Base-by-base conservation (phyloP, 2,113 vertebrate species). In the Mystacornis crossleyi region DNA sequence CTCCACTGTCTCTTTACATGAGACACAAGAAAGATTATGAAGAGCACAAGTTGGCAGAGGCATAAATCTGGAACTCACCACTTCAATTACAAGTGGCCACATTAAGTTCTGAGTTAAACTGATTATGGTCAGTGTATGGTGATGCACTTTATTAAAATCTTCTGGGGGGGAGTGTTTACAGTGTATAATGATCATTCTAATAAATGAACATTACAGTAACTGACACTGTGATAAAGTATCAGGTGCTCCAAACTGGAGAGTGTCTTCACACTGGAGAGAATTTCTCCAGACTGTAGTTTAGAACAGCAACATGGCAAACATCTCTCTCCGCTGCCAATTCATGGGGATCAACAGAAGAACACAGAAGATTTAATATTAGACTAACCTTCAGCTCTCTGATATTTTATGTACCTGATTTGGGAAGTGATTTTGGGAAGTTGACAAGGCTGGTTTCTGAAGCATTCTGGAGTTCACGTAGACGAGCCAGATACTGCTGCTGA, bases 401-500 rank as follows among this genome's bases (percentile, higher is more conserved):
- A 60, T 58, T 73, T 54, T 21, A 55, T 2, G 8, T 97, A 99
- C 99, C 98, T 51, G 98, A 98, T 81, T 97, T 98, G 77, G 98
- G 97, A 81, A 98, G 92, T 23, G 99, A 98, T 91, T 99, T 99
- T 21, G 99, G 99, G 90, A 99, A 99, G 90, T 98, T 99, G 58
- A 98, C 97, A 89, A 99, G 98, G 95, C 99, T 98, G 31, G 98
- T 98, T 96, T 99, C 99, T 3, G 99, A 99, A 26, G 99, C 99
- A 9, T 97, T 99, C 96, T 99, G 99, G 43, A 99, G 98, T 73
- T 99, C 99, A 38, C 98, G 99, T 4, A 99, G 98, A 18, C 99
- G 98, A 70, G 99, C 98, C 93, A 99, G 98, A 97, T 99, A 99
- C 89, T 99, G 99, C 97, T 99, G 99, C 97, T 99, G 99, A 60